Evolutionary conservation across 1,140 invertebrate genomes (phyloP), one percentile per base, ranked within the genome.

Genomic region (Homalodisca vitripennis): DNA sequence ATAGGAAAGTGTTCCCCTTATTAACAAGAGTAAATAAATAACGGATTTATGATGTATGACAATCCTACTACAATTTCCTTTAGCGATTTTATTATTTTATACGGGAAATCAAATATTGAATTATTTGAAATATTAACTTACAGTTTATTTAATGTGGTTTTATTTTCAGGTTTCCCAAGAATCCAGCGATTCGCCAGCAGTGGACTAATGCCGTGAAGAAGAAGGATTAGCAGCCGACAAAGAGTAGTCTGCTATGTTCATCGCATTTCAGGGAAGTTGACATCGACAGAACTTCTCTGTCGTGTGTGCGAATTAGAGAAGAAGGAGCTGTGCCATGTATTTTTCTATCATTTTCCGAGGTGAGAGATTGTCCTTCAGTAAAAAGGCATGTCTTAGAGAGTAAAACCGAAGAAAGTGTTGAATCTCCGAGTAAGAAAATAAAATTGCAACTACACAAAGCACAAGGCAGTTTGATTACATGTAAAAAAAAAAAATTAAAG

Each of bases 191-290:
- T 3, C 48, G 57, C 12, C 51, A 41, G 17, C 34, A 53, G 62
- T 71, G 72, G 72, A 66, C 65, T 24, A 53, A 47, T 30, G 67
- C 72, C 20, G 51, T 71, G 13, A 34, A 32, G 22, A 63, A 66
- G 30, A 53, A 73, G 31, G 60, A 60, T 27, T 73, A 67, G 66
- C 34, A 22, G 32, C 70, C 67, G 17, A 66, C 57, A 0, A 57
- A 31, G n/a, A 22, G 53, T 26, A 67, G 62, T 24, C n/a, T 34
- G 29, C 26, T 71, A 2, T 73, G 67, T 69, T 55, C 66, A 24
- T n/a, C 26, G 3, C 70, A 73, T 62, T 73, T 72, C 60, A 20
- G 60, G 27, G 65, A 72, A 72, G 66, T 17, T 29, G 69, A 71
- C 47, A 71, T 71, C 48, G 66, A 71, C 64, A 67, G 65, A 22